phyloP scores from a whole-genome alignment of 2,797 vertebrate genomes.

The Decapterus maruadsi region DNA sequence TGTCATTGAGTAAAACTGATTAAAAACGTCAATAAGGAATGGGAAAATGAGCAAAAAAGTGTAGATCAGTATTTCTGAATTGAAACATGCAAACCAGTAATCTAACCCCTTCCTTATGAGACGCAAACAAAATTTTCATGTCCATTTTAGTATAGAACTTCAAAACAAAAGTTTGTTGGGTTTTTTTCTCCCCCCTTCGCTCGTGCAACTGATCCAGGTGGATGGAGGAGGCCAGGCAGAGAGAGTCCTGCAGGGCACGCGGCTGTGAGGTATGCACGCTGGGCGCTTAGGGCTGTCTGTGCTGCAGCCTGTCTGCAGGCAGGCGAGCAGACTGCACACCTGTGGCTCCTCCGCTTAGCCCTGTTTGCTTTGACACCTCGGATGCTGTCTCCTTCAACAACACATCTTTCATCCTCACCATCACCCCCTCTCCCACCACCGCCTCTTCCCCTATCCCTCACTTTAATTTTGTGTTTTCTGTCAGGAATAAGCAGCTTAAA shows the following conservation, averaged over 20 bases:
- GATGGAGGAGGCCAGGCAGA: constrained; percentile 43
- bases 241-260: constrained; percentile 63
- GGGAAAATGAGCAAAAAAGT: too few species aligned
- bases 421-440: constrained; percentile 35
- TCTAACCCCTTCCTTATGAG: constrained; percentile 20
- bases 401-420: constrained; percentile 66
- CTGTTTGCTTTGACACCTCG: constrained; percentile 83
- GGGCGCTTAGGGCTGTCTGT: constrained; percentile 64
- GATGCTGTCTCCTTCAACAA: constrained; percentile 73
- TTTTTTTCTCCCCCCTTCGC: not conserved
- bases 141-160: constrained; percentile 23
- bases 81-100: not conserved
- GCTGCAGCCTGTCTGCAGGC: constrained; percentile 59
- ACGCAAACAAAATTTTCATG: constrained; percentile 26
- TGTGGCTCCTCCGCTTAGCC: constrained; percentile 66
- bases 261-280: constrained; percentile 56
- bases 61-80: constrained; percentile 10
- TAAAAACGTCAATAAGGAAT: not conserved
- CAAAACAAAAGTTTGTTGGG: constrained; percentile 39
- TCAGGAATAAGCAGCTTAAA: constrained; percentile 9
- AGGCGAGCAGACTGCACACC: constrained; percentile 77
- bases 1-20: constrained; percentile 12
- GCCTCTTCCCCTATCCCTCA: not conserved
- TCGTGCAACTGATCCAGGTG: constrained; percentile 54
- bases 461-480: constrained; percentile 11